Percentiles rank a stretch among this genome's conserved stretches.
These are phyloP conservation scores for Vesta saturnalis DNA, from an alignment of 2,888 invertebrate species.

Conservation along the genomic window DNA sequence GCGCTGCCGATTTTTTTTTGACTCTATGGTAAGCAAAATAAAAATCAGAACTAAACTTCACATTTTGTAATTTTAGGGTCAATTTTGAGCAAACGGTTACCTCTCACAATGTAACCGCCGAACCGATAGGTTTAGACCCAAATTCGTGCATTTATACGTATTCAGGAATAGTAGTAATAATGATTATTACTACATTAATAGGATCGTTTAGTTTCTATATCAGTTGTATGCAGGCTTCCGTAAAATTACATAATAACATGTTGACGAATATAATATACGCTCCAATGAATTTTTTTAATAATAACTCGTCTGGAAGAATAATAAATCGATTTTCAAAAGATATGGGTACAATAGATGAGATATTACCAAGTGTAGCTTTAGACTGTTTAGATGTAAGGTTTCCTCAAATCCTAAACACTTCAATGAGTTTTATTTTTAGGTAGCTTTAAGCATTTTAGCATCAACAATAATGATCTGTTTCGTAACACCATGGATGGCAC, in stretches of 20 bases:
- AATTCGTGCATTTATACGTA: slow-evolving; percentile 60
- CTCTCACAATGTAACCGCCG: slow-evolving; percentile 34
- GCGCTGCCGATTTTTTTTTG: slow-evolving; percentile 81
- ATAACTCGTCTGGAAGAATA: slow-evolving; percentile 71
- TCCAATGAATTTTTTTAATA: slow-evolving; percentile 76
- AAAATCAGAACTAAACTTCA: not conserved
- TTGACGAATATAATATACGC: slow-evolving; percentile 68
- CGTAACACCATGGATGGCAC: slow-evolving; percentile 75
- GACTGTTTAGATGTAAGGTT: slow-evolving; percentile 60
- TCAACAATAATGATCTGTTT: slow-evolving; percentile 76
- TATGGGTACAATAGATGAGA: slow-evolving; percentile 69
- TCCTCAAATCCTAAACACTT: slow-evolving; percentile 85
- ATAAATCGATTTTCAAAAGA: slow-evolving; percentile 80
- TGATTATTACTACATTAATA: slow-evolving; percentile 60
- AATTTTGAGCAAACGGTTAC: slow-evolving; percentile 51
- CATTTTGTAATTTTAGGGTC: slow-evolving; percentile 50
- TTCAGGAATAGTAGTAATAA: slow-evolving; percentile 48
- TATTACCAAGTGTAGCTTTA: slow-evolving; percentile 64
- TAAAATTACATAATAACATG: slow-evolving; percentile 67
- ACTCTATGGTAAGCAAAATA: slow-evolving; percentile 71
- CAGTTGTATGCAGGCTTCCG: slow-evolving; percentile 66
- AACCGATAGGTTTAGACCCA: not conserved
- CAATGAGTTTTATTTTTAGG: slow-evolving; percentile 59
- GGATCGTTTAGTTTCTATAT: slow-evolving; percentile 66
- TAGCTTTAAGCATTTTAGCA: slow-evolving; percentile 72